Conservation (phyloP, 2,888 invertebrate species). For the Sabellastarte sp. region DNA sequence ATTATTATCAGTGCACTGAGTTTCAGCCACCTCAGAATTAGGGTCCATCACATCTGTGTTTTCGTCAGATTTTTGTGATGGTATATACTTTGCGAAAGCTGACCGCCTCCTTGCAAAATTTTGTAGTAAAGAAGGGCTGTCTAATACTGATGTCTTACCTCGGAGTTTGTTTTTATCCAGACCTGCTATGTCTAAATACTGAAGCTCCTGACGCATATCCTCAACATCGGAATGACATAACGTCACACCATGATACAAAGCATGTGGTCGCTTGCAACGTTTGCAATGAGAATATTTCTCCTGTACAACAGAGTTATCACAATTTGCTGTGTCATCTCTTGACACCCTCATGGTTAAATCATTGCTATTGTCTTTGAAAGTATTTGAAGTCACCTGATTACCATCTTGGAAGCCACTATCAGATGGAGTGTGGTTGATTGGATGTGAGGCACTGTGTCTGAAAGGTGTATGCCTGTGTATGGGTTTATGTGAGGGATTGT, state of each 20-base stretch:
- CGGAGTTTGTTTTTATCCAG: not conserved
- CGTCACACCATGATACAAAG: not conserved
- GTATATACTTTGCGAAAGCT: conserved; percentile 1
- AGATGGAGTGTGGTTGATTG: not conserved
- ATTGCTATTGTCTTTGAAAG: not conserved
- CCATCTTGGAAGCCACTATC: not conserved
- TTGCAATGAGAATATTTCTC: not conserved
- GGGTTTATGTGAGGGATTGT: not conserved
- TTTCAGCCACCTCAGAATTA: not conserved
- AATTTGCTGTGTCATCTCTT: too few relatives aligned
- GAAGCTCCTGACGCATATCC: not conserved
- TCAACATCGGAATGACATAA: not conserved
- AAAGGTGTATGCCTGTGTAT: too few relatives aligned
- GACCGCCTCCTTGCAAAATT: not conserved
- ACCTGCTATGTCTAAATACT: conserved; percentile 1
- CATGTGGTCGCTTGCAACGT: not conserved
- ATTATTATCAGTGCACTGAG: not conserved
- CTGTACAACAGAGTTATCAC: not conserved
- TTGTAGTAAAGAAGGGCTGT: not conserved
- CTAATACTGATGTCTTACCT: not conserved
- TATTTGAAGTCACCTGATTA: not conserved
- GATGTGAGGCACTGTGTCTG: not conserved
- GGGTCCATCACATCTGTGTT: not conserved
- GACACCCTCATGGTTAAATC: not conserved
- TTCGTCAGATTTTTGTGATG: not conserved